Evolutionary conservation across 2,797 vertebrate species (phyloP).

Genomic region (Clarias platycephalus): DNA sequence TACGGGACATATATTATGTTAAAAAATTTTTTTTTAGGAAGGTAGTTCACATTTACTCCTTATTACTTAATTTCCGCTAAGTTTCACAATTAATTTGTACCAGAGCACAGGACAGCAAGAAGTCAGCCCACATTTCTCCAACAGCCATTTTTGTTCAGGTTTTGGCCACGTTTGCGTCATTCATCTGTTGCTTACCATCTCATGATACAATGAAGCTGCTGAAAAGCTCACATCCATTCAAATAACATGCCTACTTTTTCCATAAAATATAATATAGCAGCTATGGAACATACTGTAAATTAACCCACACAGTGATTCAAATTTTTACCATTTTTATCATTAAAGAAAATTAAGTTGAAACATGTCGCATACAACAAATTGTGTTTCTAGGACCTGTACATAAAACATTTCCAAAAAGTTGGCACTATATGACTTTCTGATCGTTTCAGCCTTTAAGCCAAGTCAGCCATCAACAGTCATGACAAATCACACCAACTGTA

Average conservation of each 20-base stretch:
- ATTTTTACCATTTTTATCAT: constrained; percentile 17
- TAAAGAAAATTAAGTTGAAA: constrained; percentile 2
- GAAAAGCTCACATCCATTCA: constrained; percentile 1
- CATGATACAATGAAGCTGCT: neutral
- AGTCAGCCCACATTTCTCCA: neutral
- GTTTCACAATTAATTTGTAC: constrained; percentile 12
- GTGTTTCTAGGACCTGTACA: neutral
- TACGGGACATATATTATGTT: neutral
- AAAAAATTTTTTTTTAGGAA: neutral
- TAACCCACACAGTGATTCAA: constrained; percentile 16
- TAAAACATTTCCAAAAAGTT: neutral
- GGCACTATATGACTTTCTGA: neutral
- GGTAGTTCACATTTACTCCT: neutral
- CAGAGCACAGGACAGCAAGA: neutral
- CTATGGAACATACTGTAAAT: neutral
- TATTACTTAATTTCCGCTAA: neutral
- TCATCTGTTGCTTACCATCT: neutral
- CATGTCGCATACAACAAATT: constrained; percentile 3
- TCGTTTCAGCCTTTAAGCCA: neutral
- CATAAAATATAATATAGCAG: constrained; percentile 37
- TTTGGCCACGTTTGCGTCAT: constrained; percentile 1
- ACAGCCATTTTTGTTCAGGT: constrained; percentile 1
- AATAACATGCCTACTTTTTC: neutral
- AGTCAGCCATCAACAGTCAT: neutral
- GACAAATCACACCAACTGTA: neutral